A percentile compares a stretch with the other conserved stretches of the same genome.
phyloP scores from a whole-genome alignment of 2,888 invertebrate species.

The Drosophila recens region DNA sequence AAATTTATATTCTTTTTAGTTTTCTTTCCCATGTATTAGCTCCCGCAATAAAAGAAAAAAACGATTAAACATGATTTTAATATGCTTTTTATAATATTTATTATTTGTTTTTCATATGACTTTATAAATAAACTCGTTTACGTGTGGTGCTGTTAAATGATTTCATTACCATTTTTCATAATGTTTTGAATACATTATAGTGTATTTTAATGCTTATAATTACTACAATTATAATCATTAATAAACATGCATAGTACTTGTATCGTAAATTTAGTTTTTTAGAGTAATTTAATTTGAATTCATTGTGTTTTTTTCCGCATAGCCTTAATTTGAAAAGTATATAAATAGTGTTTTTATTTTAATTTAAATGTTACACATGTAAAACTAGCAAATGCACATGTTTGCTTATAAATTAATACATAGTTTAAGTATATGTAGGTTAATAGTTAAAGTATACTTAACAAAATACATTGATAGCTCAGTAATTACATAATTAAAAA shows the following conservation, averaged over 20 bases:
- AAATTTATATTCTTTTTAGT: too few relatives aligned
- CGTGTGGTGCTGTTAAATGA: conserved; percentile 43
- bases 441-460: conserved; percentile 23
- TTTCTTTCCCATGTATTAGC: not conserved
- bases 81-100: conserved; percentile 7
- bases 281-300: conserved; percentile 41
- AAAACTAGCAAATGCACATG: conserved; percentile 48
- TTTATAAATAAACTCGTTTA: conserved; percentile 63
- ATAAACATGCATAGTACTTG: conserved; percentile 68
- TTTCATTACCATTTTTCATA: conserved; percentile 23
- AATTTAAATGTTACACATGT: conserved; percentile 55
- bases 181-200: conserved; percentile 31
- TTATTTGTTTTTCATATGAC: conserved; percentile 23
- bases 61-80: not conserved
- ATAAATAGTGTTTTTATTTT: conserved; percentile 55
- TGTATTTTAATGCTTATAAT: conserved; percentile 37
- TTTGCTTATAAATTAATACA: conserved; percentile 27
- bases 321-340: conserved; percentile 64
- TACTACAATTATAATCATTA: conserved; percentile 70
- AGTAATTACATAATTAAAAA: conserved; percentile 54
- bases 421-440: conserved; percentile 15
- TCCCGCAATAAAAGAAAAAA: not conserved
- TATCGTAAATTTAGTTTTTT: conserved; percentile 59
- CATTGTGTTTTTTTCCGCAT: conserved; percentile 32
- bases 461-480: conserved; percentile 47